Base-by-base conservation (phyloP, 2,888 invertebrate species). In the Ormyrus pomaceus region DNA sequence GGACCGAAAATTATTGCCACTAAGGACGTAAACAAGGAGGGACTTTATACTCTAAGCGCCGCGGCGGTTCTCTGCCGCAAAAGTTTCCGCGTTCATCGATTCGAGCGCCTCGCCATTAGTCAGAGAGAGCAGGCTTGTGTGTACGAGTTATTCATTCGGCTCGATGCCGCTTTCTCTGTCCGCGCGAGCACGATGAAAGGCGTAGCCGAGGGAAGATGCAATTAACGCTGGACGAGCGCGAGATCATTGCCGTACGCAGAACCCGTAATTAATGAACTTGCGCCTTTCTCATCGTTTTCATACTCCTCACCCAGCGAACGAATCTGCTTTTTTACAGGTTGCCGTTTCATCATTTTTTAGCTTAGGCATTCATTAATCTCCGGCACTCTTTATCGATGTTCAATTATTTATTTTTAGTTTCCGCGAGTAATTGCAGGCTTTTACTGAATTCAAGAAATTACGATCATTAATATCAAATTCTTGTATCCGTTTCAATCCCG, bases 51-150 rank as follows among this genome's bases (percentile, higher is more conserved):
- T 55, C n/a, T 46, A 62, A 46, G 10, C 10, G 34, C 61, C 34
- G 8, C 0, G 46, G 11, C 19, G 56, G 46, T n/a, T n/a, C 10
- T 66, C 61, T 55, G 13, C n/a, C 46, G 13, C 46, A 51, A 45
- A 68, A 51, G 68, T 69, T 74, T 56, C 45, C 56, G 55, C 73
- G 50, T 79, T 74, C 68, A 74, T 73, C 64, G 58, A 79, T 79
- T 48, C 46, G 48, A 3, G 6, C 11, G 10, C 48, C 11, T 59
- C 55, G 61, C 61, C 77, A 48, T 78, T 72, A 72, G 59, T 66
- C 66, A 50, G 50, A 3, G 50, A 3, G n/a, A 50, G 4, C 34
- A 53, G 51, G 8, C 13, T 53, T 50, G 62, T 19, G 19, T 19
- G 51, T 55, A 50, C 69, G 64, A 64, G 76, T 77, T 55, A 69